Base-by-base conservation (phyloP, 1,140 invertebrate species). In the Homalodisca vitripennis region DNA sequence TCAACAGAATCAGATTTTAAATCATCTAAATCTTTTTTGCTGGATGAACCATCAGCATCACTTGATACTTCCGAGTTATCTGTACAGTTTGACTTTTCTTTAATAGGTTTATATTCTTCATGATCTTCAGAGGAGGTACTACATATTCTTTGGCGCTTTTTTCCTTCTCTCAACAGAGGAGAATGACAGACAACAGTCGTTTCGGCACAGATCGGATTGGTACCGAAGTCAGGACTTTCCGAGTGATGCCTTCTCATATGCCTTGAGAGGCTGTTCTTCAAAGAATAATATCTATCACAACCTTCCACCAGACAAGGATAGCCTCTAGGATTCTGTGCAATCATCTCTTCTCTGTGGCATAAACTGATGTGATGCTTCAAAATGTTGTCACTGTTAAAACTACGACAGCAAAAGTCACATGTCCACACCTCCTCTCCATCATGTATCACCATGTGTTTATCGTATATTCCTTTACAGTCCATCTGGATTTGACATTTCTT, bases 401-500 rank as follows among this genome's bases (percentile, higher is more conserved):
- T 30, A 27, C 29, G 26, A 6, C 13, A 10, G 29, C 55, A 60
- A 60, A 27, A 30, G 29, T 60, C n/a, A 60, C 55, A 60, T 22
- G 2, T 27, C 3, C 24, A 60, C 2, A 27, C 27, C 24, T 26
- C 3, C 24, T 60, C 24, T 13, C 27, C 55, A 27, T 60, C 55
- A 27, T 60, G 55, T 27, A 24, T n/a, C n/a, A 27, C 24, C 55
- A 60, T 60, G 55, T 60, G 55, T 60, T 60, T 24, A n/a, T 60
- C 55, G n/a, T 27, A 60, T 29, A 22, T 30, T 6, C 14, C 24
- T 60, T 60, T 60, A 26, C 55, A 60, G 14, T 60, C 14, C 14
- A 60, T 6, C 26, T 29, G 14, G n/a, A 29, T 6, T 60, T 60
- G 22, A 60, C 55, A 60, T 10, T 22, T 24, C 26, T 60, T 60